A percentile compares a stretch with the other conserved stretches of the same genome.
These are phyloP conservation scores for Aphis craccivora DNA, from an alignment of 1,140 invertebrate species.

Conservation along the genomic window DNA sequence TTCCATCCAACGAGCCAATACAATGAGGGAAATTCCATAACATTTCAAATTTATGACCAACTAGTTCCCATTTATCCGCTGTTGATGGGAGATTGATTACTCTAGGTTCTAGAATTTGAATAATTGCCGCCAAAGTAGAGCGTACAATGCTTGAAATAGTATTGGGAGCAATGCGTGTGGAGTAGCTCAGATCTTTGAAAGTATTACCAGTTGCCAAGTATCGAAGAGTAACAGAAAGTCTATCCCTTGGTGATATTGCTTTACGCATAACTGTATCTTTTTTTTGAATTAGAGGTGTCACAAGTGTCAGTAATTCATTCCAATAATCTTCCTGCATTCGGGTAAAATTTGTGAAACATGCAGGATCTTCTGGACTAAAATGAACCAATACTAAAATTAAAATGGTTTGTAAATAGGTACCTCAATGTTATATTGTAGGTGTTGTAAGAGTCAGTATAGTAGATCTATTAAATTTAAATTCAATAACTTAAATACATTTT, in stretches of 20 bases:
- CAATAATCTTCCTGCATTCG: constrained; percentile 61
- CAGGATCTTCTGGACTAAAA: constrained; percentile 23
- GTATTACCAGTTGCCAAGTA: constrained; percentile 63
- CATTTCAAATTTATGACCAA: constrained; percentile 63
- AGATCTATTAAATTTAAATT: background rate
- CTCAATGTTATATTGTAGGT: background rate
- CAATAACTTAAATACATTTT: background rate
- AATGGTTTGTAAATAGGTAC: background rate
- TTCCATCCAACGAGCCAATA: constrained; percentile 66
- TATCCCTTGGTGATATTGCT: constrained; percentile 63
- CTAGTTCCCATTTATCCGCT: constrained; percentile 61
- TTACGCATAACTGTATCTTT: constrained; percentile 61
- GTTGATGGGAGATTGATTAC: constrained; percentile 58
- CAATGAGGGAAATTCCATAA: constrained; percentile 66
- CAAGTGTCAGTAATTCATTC: constrained; percentile 60
- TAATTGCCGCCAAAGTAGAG: background rate
- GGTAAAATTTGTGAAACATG: constrained; percentile 57
- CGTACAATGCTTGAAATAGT: background rate
- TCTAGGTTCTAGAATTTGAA: background rate
- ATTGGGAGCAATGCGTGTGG: constrained; percentile 59
- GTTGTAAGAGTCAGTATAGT: too few relatives aligned
- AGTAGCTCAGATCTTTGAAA: constrained; percentile 63
- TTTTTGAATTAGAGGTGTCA: constrained; percentile 58
- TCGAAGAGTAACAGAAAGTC: constrained; percentile 63
- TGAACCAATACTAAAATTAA: background rate